These are phyloP conservation scores for Girardinus metallicus DNA, from an alignment of 2,797 vertebrate species.

Conservation along the genomic window DNA sequence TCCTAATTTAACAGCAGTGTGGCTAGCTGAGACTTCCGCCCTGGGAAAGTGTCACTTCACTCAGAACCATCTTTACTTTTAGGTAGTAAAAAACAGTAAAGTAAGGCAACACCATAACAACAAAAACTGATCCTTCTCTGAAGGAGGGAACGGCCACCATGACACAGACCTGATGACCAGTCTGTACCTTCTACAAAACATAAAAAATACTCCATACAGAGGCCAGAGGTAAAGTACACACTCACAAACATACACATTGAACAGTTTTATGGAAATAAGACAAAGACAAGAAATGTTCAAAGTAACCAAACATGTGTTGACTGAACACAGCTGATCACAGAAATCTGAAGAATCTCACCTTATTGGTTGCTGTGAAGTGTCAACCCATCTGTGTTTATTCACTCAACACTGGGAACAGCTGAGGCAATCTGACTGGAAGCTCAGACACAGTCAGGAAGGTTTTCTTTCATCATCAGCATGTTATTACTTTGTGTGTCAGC, in stretches of 20 bases:
- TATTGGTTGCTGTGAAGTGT: background rate
- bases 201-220: constrained; percentile 53
- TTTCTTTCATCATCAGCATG: background rate
- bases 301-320: background rate
- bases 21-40: constrained; percentile 1
- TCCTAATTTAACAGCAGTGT: constrained; percentile 6
- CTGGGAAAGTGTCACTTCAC: background rate
- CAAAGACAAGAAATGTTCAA: background rate
- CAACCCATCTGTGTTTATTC: background rate
- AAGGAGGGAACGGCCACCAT: background rate
- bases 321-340: background rate
- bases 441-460: background rate
- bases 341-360: background rate
- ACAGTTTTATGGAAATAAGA: constrained; percentile 32
- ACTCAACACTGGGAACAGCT: background rate
- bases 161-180: background rate
- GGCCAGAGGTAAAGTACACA: constrained; percentile 47
- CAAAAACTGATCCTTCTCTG: constrained; percentile 30
- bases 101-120: constrained; percentile 55
- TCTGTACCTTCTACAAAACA: constrained; percentile 48
- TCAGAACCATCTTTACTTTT: background rate
- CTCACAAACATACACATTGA: constrained; percentile 32
- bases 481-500: background rate
- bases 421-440: background rate
- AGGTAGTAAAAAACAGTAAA: constrained; percentile 33